A percentile compares a stretch with the other conserved stretches of the same genome.
These are phyloP conservation scores for Sardinella longiceps DNA, from an alignment of 2,797 vertebrate species.

Conservation along the genomic window DNA sequence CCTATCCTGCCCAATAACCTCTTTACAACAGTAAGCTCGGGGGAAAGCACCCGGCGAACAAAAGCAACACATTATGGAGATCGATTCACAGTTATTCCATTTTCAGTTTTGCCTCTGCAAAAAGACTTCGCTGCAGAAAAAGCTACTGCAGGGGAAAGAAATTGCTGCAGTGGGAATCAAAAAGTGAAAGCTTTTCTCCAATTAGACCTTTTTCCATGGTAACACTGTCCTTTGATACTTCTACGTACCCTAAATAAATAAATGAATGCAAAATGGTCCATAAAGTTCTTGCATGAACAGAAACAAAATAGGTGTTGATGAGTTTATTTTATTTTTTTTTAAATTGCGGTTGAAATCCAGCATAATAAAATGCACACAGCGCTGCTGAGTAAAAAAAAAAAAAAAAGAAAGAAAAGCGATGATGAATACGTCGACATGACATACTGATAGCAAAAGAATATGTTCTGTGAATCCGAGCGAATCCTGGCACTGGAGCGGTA, in stretches of 20 bases:
- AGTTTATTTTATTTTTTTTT: no score
- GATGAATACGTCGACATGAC: neutral
- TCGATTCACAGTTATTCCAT: conserved; percentile 49
- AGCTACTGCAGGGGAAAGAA: no score
- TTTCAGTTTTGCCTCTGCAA: conserved; percentile 39
- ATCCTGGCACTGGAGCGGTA: neutral
- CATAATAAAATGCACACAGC: neutral
- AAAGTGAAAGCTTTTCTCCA: neutral
- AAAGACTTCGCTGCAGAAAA: neutral
- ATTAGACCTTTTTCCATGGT: neutral
- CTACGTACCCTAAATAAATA: neutral
- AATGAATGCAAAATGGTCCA: neutral
- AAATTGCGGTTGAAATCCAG: neutral
- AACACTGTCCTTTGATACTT: neutral
- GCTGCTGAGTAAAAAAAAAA: neutral
- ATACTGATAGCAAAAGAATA: neutral
- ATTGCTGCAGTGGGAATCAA: conserved; percentile 10
- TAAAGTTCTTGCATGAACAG: neutral
- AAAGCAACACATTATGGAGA: conserved; percentile 62
- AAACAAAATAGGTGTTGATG: neutral
- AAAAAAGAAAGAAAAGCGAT: no score
- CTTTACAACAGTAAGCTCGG: conserved; percentile 55
- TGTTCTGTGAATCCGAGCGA: neutral
- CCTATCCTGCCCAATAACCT: conserved; percentile 64
- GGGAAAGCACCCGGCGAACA: conserved; percentile 55